phyloP scores from a whole-genome alignment of 1,140 invertebrate species.

The Pseudomyrmex sp. region DNA sequence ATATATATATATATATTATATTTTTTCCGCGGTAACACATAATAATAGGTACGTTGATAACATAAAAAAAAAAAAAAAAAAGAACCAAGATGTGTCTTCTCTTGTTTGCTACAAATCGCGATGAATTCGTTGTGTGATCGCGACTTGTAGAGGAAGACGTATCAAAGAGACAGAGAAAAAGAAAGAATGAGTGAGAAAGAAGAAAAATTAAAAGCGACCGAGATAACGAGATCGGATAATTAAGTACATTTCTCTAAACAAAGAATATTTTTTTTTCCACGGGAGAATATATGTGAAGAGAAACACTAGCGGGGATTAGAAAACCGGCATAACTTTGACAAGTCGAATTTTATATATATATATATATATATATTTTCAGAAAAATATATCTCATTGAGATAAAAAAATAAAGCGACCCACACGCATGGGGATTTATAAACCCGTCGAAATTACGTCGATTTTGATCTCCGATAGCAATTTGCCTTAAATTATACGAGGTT shows the following conservation, averaged over 20 bases:
- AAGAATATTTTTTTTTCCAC: neutral
- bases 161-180: conserved; percentile 13
- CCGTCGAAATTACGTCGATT: conserved; percentile 18
- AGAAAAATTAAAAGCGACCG: conserved; percentile 4
- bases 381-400: neutral
- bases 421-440: neutral
- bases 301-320: neutral
- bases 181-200: neutral
- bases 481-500: too few species aligned
- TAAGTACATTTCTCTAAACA: conserved; percentile 37
- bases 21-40: conserved; percentile 64
- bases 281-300: conserved; percentile 16
- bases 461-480: neutral
- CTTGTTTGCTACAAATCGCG: conserved; percentile 55
- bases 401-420: too few species aligned
- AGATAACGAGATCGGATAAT: conserved; percentile 43
- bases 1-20: conserved; percentile 46
- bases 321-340: conserved; percentile 24
- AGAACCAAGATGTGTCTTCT: conserved; percentile 62
- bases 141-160: neutral
- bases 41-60: conserved; percentile 65
- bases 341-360: neutral
- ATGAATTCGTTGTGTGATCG: neutral
- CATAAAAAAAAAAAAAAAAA: neutral
- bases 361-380: too few species aligned